Conservation (phyloP, 1,140 invertebrate genomes). For the Anadara kagoshimensis region DNA sequence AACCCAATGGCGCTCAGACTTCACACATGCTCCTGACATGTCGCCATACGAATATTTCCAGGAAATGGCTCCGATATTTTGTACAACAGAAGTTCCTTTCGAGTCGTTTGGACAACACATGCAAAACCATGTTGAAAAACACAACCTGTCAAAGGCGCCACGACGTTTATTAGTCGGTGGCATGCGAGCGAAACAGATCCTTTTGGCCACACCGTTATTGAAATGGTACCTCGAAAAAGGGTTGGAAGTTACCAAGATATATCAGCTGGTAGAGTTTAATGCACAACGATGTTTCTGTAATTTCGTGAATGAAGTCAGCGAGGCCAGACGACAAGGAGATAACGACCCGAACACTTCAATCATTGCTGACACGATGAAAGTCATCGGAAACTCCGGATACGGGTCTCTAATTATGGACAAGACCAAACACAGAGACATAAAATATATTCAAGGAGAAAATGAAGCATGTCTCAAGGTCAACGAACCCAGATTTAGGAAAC, state of each 20-base stretch:
- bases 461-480: slow-evolving; percentile 21
- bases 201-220: slow-evolving; percentile 43
- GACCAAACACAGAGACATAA: slow-evolving; percentile 29
- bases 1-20: no score
- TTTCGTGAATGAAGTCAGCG: slow-evolving; percentile 41
- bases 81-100: slow-evolving; percentile 6
- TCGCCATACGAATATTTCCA: not conserved
- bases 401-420: slow-evolving; percentile 40
- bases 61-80: slow-evolving; percentile 1
- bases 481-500: slow-evolving; percentile 16
- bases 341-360: slow-evolving; percentile 28
- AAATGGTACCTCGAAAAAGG: slow-evolving; percentile 52
- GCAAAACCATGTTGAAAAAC: slow-evolving; percentile 22
- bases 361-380: slow-evolving; percentile 47
- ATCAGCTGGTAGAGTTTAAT: slow-evolving; percentile 51
- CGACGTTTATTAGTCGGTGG: slow-evolving; percentile 40
- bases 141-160: slow-evolving; percentile 30
- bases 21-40: not conserved
- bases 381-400: slow-evolving; percentile 40
- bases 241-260: slow-evolving; percentile 35
- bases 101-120: slow-evolving; percentile 32
- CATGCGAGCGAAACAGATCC: slow-evolving; percentile 37
- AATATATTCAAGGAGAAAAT: slow-evolving; percentile 25
- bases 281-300: slow-evolving; percentile 31
- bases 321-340: slow-evolving; percentile 43